Conservation (phyloP, 2,888 invertebrate genomes). For the Gari tellinella region DNA sequence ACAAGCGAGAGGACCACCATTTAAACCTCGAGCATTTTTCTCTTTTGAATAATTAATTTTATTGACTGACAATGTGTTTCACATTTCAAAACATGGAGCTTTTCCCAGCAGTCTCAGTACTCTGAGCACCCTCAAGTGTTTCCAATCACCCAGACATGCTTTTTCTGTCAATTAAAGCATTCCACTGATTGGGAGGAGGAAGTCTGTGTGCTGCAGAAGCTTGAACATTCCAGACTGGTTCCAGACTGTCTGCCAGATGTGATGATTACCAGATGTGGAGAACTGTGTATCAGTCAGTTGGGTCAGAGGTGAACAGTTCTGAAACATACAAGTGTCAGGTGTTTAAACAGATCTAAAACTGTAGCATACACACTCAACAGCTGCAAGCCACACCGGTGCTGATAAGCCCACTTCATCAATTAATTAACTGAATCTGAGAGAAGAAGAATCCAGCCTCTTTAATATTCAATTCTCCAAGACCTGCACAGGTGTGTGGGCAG, state of each 20-base stretch:
- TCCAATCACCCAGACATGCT: constrained; percentile 56
- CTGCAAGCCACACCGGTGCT: constrained; percentile 34
- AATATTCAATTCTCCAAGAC: too few species aligned
- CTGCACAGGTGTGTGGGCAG: too few species aligned
- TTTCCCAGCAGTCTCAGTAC: constrained; percentile 59
- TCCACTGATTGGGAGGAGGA: constrained; percentile 58
- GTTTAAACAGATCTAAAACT: constrained; percentile 31
- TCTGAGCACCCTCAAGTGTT: constrained; percentile 60
- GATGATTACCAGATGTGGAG: constrained; percentile 68
- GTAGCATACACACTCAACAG: constrained; percentile 30
- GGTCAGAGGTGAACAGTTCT: constrained; percentile 53
- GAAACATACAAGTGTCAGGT: constrained; percentile 64
- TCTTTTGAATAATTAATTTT: constrained; percentile 52
- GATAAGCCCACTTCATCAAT: constrained; percentile 51
- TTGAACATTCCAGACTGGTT: constrained; percentile 71
- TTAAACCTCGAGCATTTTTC: constrained; percentile 36
- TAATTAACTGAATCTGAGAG: constrained; percentile 30
- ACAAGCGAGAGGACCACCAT: constrained; percentile 34
- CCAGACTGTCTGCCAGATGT: constrained; percentile 69
- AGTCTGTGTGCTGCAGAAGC: constrained; percentile 55
- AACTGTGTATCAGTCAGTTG: constrained; percentile 60
- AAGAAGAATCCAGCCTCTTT: too few species aligned
- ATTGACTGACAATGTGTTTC: constrained; percentile 55
- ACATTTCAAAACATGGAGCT: constrained; percentile 55
- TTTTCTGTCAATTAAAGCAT: constrained; percentile 65